phyloP scores from a whole-genome alignment of 2,113 vertebrate genomes.

The Nematolebias whitei region DNA sequence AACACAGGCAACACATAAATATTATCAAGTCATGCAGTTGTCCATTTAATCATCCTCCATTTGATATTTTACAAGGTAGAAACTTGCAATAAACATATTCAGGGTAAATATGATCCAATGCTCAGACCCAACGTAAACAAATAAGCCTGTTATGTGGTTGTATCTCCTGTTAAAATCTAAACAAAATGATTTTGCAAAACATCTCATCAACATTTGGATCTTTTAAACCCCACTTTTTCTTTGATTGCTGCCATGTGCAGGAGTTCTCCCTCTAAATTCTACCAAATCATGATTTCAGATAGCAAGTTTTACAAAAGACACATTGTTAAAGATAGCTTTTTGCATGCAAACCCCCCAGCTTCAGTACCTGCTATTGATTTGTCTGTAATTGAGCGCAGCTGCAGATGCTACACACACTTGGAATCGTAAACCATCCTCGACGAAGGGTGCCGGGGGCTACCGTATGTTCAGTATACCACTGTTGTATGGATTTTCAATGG shows the following conservation, averaged over 20 bases:
- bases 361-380: constrained; percentile 37
- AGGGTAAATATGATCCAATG: too few relatives aligned
- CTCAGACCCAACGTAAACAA: too few relatives aligned
- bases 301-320: background rate
- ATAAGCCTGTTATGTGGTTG: too few relatives aligned
- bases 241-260: constrained; percentile 1
- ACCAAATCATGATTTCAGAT: background rate
- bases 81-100: too few relatives aligned
- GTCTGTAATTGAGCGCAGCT: constrained; percentile 22
- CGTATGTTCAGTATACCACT: background rate
- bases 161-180: too few relatives aligned
- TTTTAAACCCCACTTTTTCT: background rate
- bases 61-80: too few relatives aligned
- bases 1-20: too few relatives aligned
- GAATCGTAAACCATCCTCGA: constrained; percentile 1
- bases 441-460: constrained; percentile 20
- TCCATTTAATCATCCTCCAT: too few relatives aligned
- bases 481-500: constrained; percentile 31
- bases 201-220: constrained; percentile 4
- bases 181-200: background rate
- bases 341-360: constrained; percentile 11
- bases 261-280: background rate
- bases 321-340: background rate
- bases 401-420: constrained; percentile 26
- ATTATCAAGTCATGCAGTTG: too few relatives aligned